Evolutionary conservation across 1,140 invertebrate species (phyloP).

Genomic region (Eufriesea mexicana): DNA sequence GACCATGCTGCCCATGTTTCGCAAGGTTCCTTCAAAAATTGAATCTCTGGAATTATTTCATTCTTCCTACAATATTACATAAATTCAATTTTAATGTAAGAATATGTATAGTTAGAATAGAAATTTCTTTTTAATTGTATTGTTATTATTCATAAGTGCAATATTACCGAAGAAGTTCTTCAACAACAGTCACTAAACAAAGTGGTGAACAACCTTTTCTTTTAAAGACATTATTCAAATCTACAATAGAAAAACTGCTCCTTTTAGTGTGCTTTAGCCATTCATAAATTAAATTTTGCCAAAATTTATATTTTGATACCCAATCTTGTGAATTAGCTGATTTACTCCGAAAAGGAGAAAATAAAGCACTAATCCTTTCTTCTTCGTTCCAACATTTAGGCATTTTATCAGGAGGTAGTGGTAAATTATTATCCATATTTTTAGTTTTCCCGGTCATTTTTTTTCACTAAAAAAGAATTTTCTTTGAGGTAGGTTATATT

Average conservation of each 20-base stretch:
- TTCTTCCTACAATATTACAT: conserved; percentile 72
- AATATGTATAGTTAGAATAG: conserved; percentile 11
- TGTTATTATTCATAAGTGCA: neutral
- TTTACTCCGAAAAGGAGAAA: conserved; percentile 86
- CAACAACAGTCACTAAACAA: conserved; percentile 85
- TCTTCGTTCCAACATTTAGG: conserved; percentile 85
- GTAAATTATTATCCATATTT: conserved; percentile 24
- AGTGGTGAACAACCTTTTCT: conserved; percentile 84
- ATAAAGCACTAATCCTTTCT: conserved; percentile 86
- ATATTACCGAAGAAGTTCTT: conserved; percentile 82
- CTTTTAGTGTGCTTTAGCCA: conserved; percentile 84
- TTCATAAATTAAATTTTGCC: conserved; percentile 85
- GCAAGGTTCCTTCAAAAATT: conserved; percentile 79
- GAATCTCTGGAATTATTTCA: conserved; percentile 77
- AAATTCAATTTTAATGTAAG: conserved; percentile 14
- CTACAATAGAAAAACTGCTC: conserved; percentile 83
- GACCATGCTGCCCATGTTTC: conserved; percentile 83
- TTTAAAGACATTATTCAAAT: conserved; percentile 85
- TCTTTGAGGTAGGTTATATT: conserved; percentile 12
- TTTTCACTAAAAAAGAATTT: neutral
- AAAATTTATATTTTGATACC: conserved; percentile 89
- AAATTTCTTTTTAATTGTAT: neutral
- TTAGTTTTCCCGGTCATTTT: neutral
- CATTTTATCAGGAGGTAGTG: conserved; percentile 47
- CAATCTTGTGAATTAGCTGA: conserved; percentile 87